These are phyloP conservation scores for Digitonthophagus gazella DNA, from an alignment of 2,888 invertebrate genomes.

Conservation along the genomic window DNA sequence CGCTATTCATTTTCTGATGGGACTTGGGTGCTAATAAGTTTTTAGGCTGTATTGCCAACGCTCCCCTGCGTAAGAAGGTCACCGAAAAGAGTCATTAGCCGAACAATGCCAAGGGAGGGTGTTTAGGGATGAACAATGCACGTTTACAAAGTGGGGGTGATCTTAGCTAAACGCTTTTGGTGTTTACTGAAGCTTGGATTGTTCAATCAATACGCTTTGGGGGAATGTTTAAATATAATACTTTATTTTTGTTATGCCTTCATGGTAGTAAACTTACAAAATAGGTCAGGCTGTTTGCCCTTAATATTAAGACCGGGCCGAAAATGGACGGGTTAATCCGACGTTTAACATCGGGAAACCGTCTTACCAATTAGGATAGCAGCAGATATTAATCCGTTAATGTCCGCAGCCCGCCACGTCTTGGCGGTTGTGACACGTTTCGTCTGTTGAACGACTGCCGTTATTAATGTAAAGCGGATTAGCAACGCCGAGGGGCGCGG, in stretches of 20 bases:
- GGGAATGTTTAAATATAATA: too few relatives aligned
- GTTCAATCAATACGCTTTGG: background rate
- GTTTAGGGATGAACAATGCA: background rate
- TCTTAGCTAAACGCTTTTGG: background rate
- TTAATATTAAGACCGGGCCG: background rate
- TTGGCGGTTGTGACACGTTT: constrained; percentile 25
- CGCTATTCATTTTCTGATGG: background rate
- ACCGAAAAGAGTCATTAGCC: background rate
- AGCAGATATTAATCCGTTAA: constrained; percentile 39
- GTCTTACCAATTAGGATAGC: constrained; percentile 37
- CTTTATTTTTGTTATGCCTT: too few relatives aligned
- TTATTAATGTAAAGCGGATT: constrained; percentile 46
- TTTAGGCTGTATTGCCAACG: background rate
- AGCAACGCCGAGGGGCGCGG: constrained; percentile 14
- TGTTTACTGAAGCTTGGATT: background rate
- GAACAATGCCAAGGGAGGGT: background rate
- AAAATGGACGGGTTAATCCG: background rate
- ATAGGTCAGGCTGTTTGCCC: background rate
- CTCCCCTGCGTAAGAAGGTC: background rate
- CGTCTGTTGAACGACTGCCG: constrained; percentile 39
- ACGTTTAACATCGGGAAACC: constrained; percentile 7
- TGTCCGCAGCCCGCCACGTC: constrained; percentile 36
- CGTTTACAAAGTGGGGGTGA: background rate
- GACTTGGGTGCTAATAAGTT: background rate
- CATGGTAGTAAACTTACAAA: background rate